Conservation (phyloP, 2,797 vertebrate species). For the Serranus cabrilla region DNA sequence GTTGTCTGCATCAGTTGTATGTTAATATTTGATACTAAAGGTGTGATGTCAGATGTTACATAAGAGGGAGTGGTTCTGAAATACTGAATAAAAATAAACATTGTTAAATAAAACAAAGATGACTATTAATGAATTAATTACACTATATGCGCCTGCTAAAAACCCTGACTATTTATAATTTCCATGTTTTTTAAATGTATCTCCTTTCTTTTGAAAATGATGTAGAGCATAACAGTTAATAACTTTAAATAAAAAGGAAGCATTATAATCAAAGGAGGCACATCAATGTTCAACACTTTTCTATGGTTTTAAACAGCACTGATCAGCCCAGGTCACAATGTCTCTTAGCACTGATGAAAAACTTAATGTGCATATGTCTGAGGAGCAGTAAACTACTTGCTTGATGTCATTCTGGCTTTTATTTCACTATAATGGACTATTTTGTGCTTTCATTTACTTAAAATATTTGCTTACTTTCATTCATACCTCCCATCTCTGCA, state of each 20-base stretch:
- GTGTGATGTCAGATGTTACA: conserved; percentile 51
- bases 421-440: background rate
- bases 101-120: conserved; percentile 15
- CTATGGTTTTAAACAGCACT: background rate
- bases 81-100: conserved; percentile 60
- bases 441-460: background rate
- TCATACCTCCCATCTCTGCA: background rate
- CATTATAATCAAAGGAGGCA: background rate
- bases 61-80: conserved; percentile 77
- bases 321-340: background rate
- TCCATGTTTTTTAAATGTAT: background rate
- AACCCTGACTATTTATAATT: too few species aligned
- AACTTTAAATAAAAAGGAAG: too few species aligned
- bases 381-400: background rate
- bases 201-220: background rate
- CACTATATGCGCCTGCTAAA: background rate
- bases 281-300: background rate
- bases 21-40: conserved; percentile 69
- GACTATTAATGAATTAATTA: background rate
- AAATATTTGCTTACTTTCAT: background rate
- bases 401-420: background rate
- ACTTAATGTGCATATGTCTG: background rate
- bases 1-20: conserved; percentile 27
- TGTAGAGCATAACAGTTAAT: background rate
- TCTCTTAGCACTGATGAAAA: background rate